Evolutionary conservation across 2,113 vertebrate genomes (phyloP).

Genomic region (Chloropsis hardwickii): DNA sequence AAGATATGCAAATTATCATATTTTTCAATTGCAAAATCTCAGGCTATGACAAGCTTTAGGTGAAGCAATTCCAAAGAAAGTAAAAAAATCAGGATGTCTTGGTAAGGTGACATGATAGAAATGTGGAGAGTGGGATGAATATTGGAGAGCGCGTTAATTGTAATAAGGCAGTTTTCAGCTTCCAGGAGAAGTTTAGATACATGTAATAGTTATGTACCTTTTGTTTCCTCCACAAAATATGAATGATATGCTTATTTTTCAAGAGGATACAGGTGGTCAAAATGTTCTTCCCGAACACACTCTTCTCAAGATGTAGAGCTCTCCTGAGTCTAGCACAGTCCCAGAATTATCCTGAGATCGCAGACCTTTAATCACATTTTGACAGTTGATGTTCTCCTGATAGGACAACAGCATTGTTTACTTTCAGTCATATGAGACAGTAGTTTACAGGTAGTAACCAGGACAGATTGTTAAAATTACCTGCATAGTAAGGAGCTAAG

Average conservation of each 20-base stretch:
- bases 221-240: background rate
- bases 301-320: background rate
- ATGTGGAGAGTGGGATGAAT: background rate
- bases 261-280: background rate
- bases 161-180: background rate
- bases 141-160: background rate
- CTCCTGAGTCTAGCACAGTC: background rate
- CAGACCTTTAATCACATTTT: background rate
- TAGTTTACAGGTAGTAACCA: too few species aligned
- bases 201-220: background rate
- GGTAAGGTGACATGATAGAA: background rate
- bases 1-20: background rate
- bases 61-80: background rate
- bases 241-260: background rate
- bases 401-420: background rate
- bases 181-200: background rate
- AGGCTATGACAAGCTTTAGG: background rate
- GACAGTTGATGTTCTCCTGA: background rate
- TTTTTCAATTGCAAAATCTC: background rate
- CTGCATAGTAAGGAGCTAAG: background rate
- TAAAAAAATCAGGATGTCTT: background rate
- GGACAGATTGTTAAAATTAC: background rate
- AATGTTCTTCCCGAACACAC: accelerated
- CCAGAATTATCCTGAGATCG: background rate
- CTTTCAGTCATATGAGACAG: background rate